Base-by-base conservation (phyloP, 2,797 vertebrate genomes). In the Thripadectes ignobilis region DNA sequence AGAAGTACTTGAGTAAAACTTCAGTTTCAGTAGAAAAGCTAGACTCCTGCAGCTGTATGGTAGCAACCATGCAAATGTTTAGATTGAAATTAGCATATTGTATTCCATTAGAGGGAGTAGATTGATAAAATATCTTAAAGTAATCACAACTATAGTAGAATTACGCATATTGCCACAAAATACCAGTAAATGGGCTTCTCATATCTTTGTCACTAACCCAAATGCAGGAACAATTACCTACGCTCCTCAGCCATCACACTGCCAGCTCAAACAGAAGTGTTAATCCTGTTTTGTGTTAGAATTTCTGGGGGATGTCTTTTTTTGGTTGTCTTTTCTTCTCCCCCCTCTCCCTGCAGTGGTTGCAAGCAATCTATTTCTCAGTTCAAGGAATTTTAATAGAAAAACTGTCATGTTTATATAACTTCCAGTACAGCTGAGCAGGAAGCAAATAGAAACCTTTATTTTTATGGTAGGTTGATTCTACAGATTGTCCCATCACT, bases 391-490 rank as follows among this genome's bases (percentile, higher is more conserved):
- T 95, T 94, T 86, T 91, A 93, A 95, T 95, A 85, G 75, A 93
- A 96, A 96, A 96, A 4, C 91, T 94, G 91, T 93, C 94, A 94
- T 95, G 75, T 96, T 96, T 93, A 48, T 92, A 43, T 92, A 96
- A 93, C 69, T 91, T 92, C 78, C 62, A 85, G 77, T 87, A 91
- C 39, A 92, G 41, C 65, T 84, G 85, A 94, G 71, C 85, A 90
- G 73, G 69, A 93, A 94, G 48, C 34, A 84, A 88, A 93, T 29
- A 88, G 66, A 84, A 96, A 94, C 71, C 58, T 80, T 95, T 92
- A 27, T 88, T 91, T 95, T 94, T 88, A 89, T 74, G 81, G 84
- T 77, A 92, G 61, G 61, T 51, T 95, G 84, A 71, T 89, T 91
- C 79, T 57, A 12, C 17, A 65, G 78, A 66, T 78, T 75, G 82